Conservation (phyloP, 2,797 vertebrate species). For the Selene dorsalis region DNA sequence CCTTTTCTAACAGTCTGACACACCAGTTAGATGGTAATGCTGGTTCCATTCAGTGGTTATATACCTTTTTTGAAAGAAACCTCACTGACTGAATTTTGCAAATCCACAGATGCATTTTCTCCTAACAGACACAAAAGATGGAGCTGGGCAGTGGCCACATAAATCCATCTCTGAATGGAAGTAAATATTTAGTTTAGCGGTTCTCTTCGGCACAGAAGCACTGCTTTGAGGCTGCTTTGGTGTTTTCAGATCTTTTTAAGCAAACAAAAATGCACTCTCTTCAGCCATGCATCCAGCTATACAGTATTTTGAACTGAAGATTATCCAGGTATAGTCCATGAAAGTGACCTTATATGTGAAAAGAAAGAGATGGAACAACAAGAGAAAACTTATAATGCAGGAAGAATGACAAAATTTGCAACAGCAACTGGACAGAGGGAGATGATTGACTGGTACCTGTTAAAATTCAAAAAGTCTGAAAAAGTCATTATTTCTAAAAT, state of each 20-base stretch:
- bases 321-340: background rate
- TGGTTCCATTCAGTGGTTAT: background rate
- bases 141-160: background rate
- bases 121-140: constrained; percentile 26
- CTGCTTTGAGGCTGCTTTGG: background rate
- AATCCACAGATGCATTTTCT: constrained; percentile 7
- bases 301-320: constrained; percentile 2
- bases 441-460: background rate
- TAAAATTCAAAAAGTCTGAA: background rate
- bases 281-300: background rate
- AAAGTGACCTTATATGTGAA: background rate
- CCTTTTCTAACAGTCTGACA: constrained; percentile 1
- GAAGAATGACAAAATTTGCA: background rate
- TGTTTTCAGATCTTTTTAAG: constrained; percentile 20
- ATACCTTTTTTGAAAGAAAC: background rate
- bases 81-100: constrained; percentile 14
- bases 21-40: background rate
- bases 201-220: constrained; percentile 6
- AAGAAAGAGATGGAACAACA: background rate
- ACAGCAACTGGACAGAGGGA: background rate
- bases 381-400: background rate
- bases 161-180: constrained; percentile 14
- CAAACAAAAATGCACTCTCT: background rate
- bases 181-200: constrained; percentile 22
- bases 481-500: too few relatives aligned